Percentiles rank a stretch among this genome's conserved stretches.
Conservation (phyloP, 2,113 vertebrate genomes). For the Atherinomorus stipes region DNA sequence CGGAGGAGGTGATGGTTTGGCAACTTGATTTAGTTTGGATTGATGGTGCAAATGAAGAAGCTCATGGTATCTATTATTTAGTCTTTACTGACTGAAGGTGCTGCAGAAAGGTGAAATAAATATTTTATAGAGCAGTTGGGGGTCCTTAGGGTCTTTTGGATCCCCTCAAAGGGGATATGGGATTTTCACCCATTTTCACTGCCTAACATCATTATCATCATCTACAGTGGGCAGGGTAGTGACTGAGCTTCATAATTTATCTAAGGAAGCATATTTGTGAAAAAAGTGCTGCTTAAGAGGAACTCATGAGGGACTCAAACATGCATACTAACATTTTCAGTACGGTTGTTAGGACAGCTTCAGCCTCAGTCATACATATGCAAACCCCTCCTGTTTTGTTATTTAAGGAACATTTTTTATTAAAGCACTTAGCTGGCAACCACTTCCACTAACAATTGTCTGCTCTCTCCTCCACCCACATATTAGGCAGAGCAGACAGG, state of each 20-base stretch:
- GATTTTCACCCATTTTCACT: constrained; percentile 28
- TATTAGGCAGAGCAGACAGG: constrained; percentile 37
- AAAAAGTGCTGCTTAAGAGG: neutral
- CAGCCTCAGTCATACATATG: constrained; percentile 18
- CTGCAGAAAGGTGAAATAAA: constrained; percentile 57
- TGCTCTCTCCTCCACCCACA: constrained; percentile 32
- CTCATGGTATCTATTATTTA: constrained; percentile 64
- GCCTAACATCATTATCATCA: constrained; percentile 28
- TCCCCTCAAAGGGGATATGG: constrained; percentile 8
- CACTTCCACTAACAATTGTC: constrained; percentile 27
- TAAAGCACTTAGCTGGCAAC: constrained; percentile 48
- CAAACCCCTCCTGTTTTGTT: constrained; percentile 32
- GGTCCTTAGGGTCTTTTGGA: constrained; percentile 12
- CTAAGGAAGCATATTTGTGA: constrained; percentile 26
- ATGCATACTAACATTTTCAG: neutral
- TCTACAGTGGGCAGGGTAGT: constrained; percentile 32
- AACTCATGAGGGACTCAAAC: neutral
- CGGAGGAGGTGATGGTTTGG: constrained; percentile 13
- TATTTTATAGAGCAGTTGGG: constrained; percentile 37
- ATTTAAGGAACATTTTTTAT: constrained; percentile 23
- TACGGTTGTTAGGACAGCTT: neutral
- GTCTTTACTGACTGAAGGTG: constrained; percentile 36
- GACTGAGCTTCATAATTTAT: constrained; percentile 25
- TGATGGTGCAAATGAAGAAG: constrained; percentile 59
- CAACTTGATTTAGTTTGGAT: constrained; percentile 58